These are phyloP conservation scores for Muraenolepis orangiensis DNA, from an alignment of 2,797 vertebrate genomes.

Conservation along the genomic window DNA sequence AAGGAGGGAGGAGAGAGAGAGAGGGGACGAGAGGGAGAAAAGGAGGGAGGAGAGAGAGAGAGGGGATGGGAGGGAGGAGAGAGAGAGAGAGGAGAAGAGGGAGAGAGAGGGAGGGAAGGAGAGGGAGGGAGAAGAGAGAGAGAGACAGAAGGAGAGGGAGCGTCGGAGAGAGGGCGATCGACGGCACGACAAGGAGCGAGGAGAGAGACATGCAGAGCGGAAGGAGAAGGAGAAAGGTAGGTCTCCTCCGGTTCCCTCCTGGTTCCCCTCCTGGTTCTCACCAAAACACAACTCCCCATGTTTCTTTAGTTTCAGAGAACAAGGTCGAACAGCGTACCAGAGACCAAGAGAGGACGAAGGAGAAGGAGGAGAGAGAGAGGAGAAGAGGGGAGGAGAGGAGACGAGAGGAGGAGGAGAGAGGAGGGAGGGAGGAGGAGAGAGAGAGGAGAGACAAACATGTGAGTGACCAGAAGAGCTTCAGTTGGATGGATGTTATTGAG, in stretches of 20 bases:
- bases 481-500: background rate
- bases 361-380: background rate
- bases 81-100: slow-evolving; percentile 1
- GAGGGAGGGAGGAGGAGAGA: slow-evolving; percentile 63
- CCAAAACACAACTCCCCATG: background rate
- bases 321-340: slow-evolving; percentile 54
- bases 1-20: background rate
- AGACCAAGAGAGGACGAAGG: slow-evolving; percentile 17
- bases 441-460: slow-evolving; percentile 39
- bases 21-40: slow-evolving; percentile 12
- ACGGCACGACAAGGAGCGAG: slow-evolving; percentile 22
- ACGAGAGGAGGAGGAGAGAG: slow-evolving; percentile 59
- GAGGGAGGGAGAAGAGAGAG: slow-evolving; percentile 21
- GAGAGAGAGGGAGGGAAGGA: slow-evolving; percentile 17
- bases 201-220: background rate
- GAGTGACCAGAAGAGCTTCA: background rate
- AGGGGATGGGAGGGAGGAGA: background rate
- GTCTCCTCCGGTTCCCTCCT: background rate
- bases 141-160: slow-evolving; percentile 36
- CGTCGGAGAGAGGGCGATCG: slow-evolving; percentile 44
- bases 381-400: background rate
- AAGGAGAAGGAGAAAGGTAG: slow-evolving; percentile 49
- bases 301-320: slow-evolving; percentile 47
- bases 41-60: slow-evolving; percentile 5
- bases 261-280: background rate